Percentiles rank a stretch among this genome's conserved stretches.
Evolutionary conservation across 2,888 invertebrate genomes (phyloP).

Genomic region (Dryadula phaetusa): DNA sequence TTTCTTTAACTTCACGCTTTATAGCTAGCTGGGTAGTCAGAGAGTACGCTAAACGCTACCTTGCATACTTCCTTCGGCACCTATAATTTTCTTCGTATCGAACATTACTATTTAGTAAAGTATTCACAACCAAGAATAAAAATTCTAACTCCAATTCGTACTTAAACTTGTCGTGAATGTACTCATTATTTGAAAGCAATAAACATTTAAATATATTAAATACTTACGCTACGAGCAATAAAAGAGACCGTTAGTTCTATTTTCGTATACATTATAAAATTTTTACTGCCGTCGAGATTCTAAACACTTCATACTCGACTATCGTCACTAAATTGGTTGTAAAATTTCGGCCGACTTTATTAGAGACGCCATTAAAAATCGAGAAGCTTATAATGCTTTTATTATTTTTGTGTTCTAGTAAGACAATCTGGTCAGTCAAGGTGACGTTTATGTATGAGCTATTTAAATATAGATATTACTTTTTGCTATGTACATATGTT

Average conservation of each 20-base stretch:
- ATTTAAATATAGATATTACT: too few species aligned
- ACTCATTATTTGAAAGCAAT: slow-evolving; percentile 34
- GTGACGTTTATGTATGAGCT: neutral
- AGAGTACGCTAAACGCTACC: too few species aligned
- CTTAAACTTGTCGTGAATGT: slow-evolving; percentile 30
- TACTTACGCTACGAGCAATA: slow-evolving; percentile 45
- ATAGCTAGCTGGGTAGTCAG: too few species aligned
- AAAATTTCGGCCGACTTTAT: slow-evolving; percentile 39
- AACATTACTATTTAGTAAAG: too few species aligned
- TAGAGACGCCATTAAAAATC: slow-evolving; percentile 32
- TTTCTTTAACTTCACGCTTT: too few species aligned
- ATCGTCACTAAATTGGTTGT: slow-evolving; percentile 44
- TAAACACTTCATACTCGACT: slow-evolving; percentile 45
- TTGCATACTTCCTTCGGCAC: too few species aligned
- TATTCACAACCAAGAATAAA: too few species aligned
- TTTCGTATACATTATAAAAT: slow-evolving; percentile 48
- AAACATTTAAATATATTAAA: slow-evolving; percentile 43
- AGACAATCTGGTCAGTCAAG: neutral
- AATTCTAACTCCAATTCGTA: neutral
- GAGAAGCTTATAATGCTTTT: slow-evolving; percentile 15
- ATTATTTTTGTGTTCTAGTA: slow-evolving; percentile 14
- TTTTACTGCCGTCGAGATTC: slow-evolving; percentile 46
- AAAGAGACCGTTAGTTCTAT: slow-evolving; percentile 49
- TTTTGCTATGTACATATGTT: neutral
- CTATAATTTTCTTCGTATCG: too few species aligned